Evolutionary conservation across 2,888 invertebrate species (phyloP), one percentile per base, ranked within the genome.

Genomic region (Leptarthrus brevirostris): DNA sequence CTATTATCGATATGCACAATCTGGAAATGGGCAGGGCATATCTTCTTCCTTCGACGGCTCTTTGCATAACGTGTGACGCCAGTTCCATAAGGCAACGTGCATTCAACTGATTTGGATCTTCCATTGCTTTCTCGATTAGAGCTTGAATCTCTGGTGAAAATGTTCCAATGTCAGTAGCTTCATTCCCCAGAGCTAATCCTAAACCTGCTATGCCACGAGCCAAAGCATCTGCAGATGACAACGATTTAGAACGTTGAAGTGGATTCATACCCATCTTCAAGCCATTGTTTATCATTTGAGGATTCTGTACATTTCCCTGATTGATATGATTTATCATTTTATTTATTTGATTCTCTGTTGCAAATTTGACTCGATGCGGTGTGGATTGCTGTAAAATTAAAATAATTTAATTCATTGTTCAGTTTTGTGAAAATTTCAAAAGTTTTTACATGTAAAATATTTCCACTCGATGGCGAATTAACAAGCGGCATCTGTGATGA

Each of bases 21-120:
- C 94, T 91, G 8, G 95, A 94, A 70, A 94, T 93, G 22, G 94
- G 91, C 82, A 93, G 89, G 53, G 94, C 93, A 85, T 92, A 93
- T 64, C 92, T 80, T 30, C 85, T 80, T 30, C 92, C 92, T 84
- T 94, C 94, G 77, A 94, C 91, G 14, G 93, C 92, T 79, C 93
- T 90, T 74, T 92, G 90, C 84, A 95, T 89, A 78, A 95, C 89
- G 81, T 92, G 91, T 72, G 92, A 91, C 54, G 95, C 94, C 71
- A 95, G 87, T 83, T 94, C 94, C 94, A 95, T 95, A 74, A 95
- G 87, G 12, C 91, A 90, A 75, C 92, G 87, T 0, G 91, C 89
- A 76, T 89, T 88, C 73, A 94, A 86, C 73, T 91, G 89, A 85
- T 94, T 94, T 1, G 95, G 94, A 85, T 94, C 94, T 89, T 93